Evolutionary conservation across 1,140 invertebrate genomes (phyloP), one percentile per base, ranked within the genome.

Genomic region (Drosophila ironensis): DNA sequence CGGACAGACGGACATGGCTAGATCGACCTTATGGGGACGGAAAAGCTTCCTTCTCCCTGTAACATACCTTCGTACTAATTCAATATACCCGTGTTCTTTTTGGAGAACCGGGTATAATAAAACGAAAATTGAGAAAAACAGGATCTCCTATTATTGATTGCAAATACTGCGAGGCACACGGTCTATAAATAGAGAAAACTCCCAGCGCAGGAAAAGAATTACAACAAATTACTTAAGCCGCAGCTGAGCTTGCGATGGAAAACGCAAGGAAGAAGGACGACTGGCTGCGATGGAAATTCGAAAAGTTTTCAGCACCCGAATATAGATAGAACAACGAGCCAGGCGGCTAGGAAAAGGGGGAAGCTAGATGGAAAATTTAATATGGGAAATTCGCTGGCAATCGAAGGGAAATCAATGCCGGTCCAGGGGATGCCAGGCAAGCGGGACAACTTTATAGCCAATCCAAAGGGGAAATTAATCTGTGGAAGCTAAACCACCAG

Each of bases 191-290:
- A 11, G n/a, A 35, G 42, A 47, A 37, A 46, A n/a, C n/a, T n/a
- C n/a, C n/a, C n/a, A n/a, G n/a, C n/a, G n/a, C n/a, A n/a, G n/a
- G n/a, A n/a, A n/a, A n/a, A n/a, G n/a, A n/a, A n/a, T n/a, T n/a
- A n/a, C n/a, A n/a, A 45, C 30, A 60, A 63, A 63, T 47, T 47
- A 63, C 56, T 63, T 40, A 24, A 48, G 52, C 20, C 28, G 24
- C 44, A 47, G 25, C 51, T 54, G 51, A 54, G 25, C n/a, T 12
- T 12, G 8, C 7, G 11, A 25, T 1, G 25, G 16, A 44, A 57
- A n/a, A n/a, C n/a, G 52, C 16, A 19, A 9, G 7, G 7, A 30
- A 11, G 9, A 2, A 25, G 42, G 20, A 50, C 19, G 4, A 4
- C 9, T 4, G 11, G 11, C n/a, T n/a, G 2, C 4, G 28, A 41